Base-by-base conservation (phyloP, 2,888 invertebrate genomes). In the Cerastoderma edule region DNA sequence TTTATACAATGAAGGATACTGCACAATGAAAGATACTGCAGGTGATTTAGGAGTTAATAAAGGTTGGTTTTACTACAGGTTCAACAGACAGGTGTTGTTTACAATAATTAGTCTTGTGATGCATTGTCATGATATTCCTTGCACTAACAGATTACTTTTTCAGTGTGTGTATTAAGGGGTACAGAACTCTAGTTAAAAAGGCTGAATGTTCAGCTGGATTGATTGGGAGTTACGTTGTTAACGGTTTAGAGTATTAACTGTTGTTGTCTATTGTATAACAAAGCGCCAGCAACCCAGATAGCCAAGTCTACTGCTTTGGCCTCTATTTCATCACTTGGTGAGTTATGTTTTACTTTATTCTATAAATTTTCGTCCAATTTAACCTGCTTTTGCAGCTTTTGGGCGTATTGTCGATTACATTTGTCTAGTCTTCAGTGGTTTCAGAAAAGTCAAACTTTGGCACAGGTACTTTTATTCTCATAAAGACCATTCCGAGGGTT, bases 261-360 rank as follows among this genome's bases (percentile, higher is more conserved):
- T 83, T 85, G 78, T 83, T 86, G 83, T 85, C 82, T 87, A 54
- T 86, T 80, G 79, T 80, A 83, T 80, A 86, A 83, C 81, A 90
- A 92, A 92, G 92, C 92, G 95, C 95, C 95, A 94, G 95, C 95
- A 95, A 95, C 95, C 95, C 93, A 93, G 90, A 91, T 93, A 83
- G 92, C 92, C 92, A 96, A 96, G 95, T 96, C 96, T 94, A 95
- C 95, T 94, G 96, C 96, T 94, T 95, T 97, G 94, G 96, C 97
- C 94, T 96, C 97, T 95, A 95, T 97, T 94, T 96, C 96, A 93
- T 96, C 96, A 93, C 95, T 98, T 93, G 97, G 97, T 98, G 95
- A 98, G 97, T 97, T 74, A 30, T 28, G 54, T 10, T n/a, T 44
- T 72, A 56, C 39, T 66, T 60, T 75, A 66, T 57, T 48, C 22